These are phyloP conservation scores for Tragelaphus eurycerus DNA, from an alignment of 2,797 vertebrate genomes.

Conservation along the genomic window DNA sequence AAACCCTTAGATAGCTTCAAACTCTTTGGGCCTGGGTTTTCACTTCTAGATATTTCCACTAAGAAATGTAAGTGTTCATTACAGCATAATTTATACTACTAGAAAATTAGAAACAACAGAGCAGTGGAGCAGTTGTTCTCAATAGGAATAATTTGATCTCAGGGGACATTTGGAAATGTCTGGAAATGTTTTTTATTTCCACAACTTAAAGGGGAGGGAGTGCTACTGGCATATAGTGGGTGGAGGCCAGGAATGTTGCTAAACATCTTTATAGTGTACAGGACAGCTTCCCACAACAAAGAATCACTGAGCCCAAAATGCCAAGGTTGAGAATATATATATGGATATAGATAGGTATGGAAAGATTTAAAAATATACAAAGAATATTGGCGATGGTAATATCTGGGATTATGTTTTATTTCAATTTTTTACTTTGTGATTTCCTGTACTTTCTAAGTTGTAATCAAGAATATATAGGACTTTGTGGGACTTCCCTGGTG, in stretches of 20 bases:
- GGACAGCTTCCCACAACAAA: background rate
- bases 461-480: background rate
- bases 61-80: background rate
- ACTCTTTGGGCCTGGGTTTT: background rate
- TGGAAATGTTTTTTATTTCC: background rate
- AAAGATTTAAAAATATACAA: background rate
- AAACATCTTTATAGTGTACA: background rate
- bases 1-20: background rate
- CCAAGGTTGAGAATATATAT: background rate
- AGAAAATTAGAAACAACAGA: background rate
- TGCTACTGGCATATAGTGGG: background rate
- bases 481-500: background rate
- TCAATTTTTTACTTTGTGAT: background rate
- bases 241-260: background rate
- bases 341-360: background rate
- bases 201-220: background rate
- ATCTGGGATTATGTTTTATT: background rate
- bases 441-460: background rate
- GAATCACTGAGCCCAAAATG: background rate
- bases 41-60: background rate
- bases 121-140: background rate
- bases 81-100: background rate
- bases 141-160: background rate
- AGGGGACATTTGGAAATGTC: background rate
- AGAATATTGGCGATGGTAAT: background rate